These are phyloP conservation scores for Shinisaurus crocodilurus DNA, from an alignment of 2,113 vertebrate species.

Conservation along the genomic window DNA sequence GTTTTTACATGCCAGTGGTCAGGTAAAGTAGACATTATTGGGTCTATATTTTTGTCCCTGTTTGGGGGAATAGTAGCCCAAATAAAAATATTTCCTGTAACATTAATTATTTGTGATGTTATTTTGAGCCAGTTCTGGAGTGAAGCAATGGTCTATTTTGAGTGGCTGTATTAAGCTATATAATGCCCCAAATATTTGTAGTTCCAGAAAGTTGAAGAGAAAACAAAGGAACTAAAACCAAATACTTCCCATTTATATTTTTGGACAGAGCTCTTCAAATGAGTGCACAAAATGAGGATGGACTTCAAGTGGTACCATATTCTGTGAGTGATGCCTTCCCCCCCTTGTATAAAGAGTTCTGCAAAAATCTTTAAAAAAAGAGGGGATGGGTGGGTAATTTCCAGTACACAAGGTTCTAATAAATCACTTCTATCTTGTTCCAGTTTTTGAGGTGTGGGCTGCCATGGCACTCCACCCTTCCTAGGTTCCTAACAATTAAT, in stretches of 20 bases:
- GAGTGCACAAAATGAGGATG: not conserved
- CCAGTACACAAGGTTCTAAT: not conserved
- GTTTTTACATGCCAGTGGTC: not conserved
- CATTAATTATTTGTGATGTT: constrained; percentile 15
- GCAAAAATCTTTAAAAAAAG: not conserved
- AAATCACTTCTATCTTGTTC: constrained; percentile 5
- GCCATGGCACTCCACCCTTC: not conserved
- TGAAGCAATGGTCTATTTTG: not conserved
- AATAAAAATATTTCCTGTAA: constrained; percentile 17
- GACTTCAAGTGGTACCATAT: not conserved
- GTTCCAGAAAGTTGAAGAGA: not conserved
- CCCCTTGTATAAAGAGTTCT: not conserved
- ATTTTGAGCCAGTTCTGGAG: not conserved
- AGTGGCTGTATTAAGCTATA: not conserved
- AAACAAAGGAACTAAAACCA: not conserved
- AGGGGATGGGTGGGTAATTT: not conserved
- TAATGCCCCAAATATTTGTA: not conserved
- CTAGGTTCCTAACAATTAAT: constrained; percentile 20
- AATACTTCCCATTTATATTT: not conserved
- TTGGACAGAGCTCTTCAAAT: not conserved
- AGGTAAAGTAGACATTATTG: not conserved
- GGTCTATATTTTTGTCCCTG: not conserved
- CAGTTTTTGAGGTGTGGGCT: not conserved
- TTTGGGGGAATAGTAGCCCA: not conserved
- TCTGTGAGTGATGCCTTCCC: not conserved